These are phyloP conservation scores for Eulimnadia texana DNA, from an alignment of 1,140 invertebrate genomes.

Conservation along the genomic window DNA sequence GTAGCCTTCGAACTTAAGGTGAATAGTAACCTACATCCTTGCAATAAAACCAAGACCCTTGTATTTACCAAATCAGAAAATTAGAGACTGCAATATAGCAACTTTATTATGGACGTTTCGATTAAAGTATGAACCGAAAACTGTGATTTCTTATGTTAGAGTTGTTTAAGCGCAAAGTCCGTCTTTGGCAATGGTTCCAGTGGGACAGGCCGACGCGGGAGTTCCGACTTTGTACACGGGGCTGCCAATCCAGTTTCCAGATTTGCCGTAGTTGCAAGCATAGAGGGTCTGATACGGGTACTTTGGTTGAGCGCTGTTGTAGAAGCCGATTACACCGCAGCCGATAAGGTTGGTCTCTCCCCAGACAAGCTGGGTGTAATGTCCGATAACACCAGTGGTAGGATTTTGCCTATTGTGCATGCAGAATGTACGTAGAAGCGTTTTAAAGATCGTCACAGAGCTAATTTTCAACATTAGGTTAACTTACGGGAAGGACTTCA, in stretches of 20 bases:
- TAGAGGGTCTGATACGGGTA: not conserved
- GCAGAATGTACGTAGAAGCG: not conserved
- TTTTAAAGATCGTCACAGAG: not conserved
- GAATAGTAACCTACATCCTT: too few species aligned
- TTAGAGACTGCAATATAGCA: too few species aligned
- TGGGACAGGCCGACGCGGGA: not conserved
- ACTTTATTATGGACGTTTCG: too few species aligned
- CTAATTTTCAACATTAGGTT: too few species aligned
- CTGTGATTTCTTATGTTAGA: too few species aligned
- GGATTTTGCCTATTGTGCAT: not conserved
- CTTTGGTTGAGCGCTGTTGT: not conserved
- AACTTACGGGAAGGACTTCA: slow-evolving; percentile 6
- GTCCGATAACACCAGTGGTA: not conserved
- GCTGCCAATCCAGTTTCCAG: not conserved
- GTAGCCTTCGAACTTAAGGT: too few species aligned
- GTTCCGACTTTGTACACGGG: not conserved
- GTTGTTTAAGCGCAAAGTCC: not conserved
- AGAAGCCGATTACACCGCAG: slow-evolving; percentile 2
- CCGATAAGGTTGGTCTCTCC: slow-evolving; percentile 1
- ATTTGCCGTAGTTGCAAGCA: not conserved
- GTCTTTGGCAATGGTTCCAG: not conserved
- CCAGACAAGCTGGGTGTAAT: slow-evolving; percentile 13
- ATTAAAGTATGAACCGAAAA: too few species aligned
- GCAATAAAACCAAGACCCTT: too few species aligned
- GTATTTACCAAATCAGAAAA: too few species aligned